Evolutionary conservation across 1,140 invertebrate species (phyloP), one percentile per base, ranked within the genome.

Genomic region (Philotrypesis tridentata): DNA sequence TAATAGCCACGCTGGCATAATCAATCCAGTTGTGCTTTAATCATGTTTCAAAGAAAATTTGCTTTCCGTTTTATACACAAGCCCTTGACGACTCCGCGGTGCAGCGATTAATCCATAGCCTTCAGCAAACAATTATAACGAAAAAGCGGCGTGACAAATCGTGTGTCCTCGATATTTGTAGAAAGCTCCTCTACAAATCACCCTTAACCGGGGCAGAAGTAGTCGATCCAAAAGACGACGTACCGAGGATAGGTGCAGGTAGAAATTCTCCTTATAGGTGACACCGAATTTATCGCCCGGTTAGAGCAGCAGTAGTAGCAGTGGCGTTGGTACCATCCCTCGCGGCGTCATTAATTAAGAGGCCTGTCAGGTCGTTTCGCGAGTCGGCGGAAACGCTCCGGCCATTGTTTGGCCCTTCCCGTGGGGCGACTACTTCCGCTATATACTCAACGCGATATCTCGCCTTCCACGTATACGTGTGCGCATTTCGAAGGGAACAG

Each of bases 361-460:
- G 55, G 27, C 73, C 23, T 75, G 73, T 75, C 73, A 33, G 73
- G 29, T 29, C 71, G 40, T 48, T 73, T 40, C 71, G 72, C 73
- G 73, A 75, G 73, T 29, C 71, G 65, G 85, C 87, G 89, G 89
- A 90, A 89, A 86, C 83, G 85, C 72, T 23, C n/a, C 31, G 27
- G 23, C 68, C 85, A 88, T 88, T 88, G 88, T 89, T 86, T 88
- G 86, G 82, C 84, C 86, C 82, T 85, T 81, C 86, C 76, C 48
- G 48, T 17, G 48, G 14, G 48, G 5, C 21, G 21, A 55, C 48
- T 55, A 29, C 75, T 12, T 61, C 25, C 37, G 2, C 40, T 27
- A 1, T 73, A 1, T 55, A 17, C 84, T 68, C 82, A 80, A 85
- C 87, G 85, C 87, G 87, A 88, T 87, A 87, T 89, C 89, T 89